phyloP scores from a whole-genome alignment of 2,113 vertebrate species.

The Alethe diademata region DNA sequence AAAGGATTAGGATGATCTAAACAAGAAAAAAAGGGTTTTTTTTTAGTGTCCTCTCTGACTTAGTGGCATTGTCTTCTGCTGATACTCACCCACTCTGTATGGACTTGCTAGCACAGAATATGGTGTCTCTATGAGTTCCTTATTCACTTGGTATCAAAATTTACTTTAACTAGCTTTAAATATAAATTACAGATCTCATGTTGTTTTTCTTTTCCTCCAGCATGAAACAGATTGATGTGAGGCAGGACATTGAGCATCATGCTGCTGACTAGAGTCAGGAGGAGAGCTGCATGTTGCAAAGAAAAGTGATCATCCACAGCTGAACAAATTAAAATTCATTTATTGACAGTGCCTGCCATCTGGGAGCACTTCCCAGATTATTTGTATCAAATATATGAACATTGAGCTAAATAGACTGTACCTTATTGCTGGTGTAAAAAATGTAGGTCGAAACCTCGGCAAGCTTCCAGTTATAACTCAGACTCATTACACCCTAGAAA shows the following conservation, averaged over 20 bases:
- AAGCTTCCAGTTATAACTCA: neutral
- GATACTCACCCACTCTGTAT: fast-evolving
- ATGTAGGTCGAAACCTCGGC: neutral
- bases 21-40: neutral
- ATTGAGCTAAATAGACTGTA: neutral
- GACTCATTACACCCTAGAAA: neutral
- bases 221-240: neutral
- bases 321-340: neutral
- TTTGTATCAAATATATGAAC: neutral
- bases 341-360: neutral
- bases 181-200: neutral
- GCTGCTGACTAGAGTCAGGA: neutral
- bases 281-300: neutral
- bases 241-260: neutral
- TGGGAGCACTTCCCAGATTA: neutral
- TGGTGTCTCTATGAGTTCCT: neutral
- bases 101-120: neutral
- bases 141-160: neutral
- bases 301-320: neutral
- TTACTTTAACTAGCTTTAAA: neutral
- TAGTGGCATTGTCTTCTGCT: neutral
- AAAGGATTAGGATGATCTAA: neutral
- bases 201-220: neutral
- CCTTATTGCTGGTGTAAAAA: neutral
- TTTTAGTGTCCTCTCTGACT: neutral